Percentiles rank a stretch among this genome's conserved stretches.
These are phyloP conservation scores for Cynocephalus volans DNA, from an alignment of 2,113 vertebrate genomes.

Conservation along the genomic window DNA sequence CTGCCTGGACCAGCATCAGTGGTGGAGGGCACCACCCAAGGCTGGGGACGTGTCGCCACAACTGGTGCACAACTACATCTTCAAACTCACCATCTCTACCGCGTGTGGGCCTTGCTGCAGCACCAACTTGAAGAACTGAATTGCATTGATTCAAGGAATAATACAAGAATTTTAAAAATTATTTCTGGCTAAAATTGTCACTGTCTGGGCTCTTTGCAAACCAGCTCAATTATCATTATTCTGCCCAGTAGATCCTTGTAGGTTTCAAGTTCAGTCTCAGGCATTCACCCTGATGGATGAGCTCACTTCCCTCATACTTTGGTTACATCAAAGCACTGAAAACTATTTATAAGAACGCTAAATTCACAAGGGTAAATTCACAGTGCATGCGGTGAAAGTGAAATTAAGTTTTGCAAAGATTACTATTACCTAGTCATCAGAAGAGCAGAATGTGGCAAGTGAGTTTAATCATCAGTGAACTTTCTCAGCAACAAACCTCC, in stretches of 20 bases:
- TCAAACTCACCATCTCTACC: neutral
- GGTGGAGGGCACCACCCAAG: too few relatives aligned
- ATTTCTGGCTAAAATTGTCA: neutral
- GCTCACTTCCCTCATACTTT: neutral
- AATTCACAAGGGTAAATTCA: neutral
- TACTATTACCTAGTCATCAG: too few relatives aligned
- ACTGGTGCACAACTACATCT: neutral
- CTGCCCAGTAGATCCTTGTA: neutral
- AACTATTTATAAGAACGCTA: neutral
- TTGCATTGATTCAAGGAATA: neutral
- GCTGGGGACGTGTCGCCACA: neutral
- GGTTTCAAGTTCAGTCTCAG: neutral
- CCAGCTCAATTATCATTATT: neutral
- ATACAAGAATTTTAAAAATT: neutral
- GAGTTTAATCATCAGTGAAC: too few relatives aligned
- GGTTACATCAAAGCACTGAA: neutral
- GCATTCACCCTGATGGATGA: neutral
- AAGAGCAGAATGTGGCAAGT: too few relatives aligned
- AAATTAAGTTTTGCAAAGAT: too few relatives aligned
- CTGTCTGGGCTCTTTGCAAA: neutral
- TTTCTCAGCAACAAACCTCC: too few relatives aligned
- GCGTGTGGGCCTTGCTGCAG: neutral
- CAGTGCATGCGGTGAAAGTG: fast-evolving
- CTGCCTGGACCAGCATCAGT: too few relatives aligned
- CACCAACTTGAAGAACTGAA: neutral